Evolutionary conservation across 2,888 invertebrate species (phyloP), one percentile per base, ranked within the genome.

Genomic region (Lysandra coridon): DNA sequence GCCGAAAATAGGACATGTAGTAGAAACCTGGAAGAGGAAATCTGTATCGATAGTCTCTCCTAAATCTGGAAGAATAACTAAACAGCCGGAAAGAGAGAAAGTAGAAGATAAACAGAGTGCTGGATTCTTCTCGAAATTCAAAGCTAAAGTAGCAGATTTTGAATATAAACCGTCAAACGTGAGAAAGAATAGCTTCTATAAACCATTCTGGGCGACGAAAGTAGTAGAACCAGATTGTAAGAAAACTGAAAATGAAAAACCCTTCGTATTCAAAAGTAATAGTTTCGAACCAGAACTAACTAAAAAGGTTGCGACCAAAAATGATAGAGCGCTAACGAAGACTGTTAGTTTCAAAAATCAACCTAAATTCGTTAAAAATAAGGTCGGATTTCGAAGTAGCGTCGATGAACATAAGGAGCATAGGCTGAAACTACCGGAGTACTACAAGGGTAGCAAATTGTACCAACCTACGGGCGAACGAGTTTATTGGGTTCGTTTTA

Each of bases 121-220:
- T 6, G 86, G 88, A 1, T 90, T 91, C 80, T 90, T 92, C 60
- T 83, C 90, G 2, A 88, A 86, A 84, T 89, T 91, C 77, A 90
- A 88, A 81, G 86, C 88, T 0, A 92, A 89, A 86, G 89, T 93
- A 0, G 88, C 92, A 0, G 93, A 93, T 84, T 91, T 85, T 57
- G 87, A 90, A 2, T 92, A 92, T 80, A 88, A 89, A 79, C 89
- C 87, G 79, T 85, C 91, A 0, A 90, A 87, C 81, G 86, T 92
- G 0, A 85, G 92, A 1, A 86, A 85, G 78, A 85, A 90, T 80
- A 91, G 91, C 80, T 86, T 86, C 17, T 91, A 92, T 83, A 91
- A 88, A 84, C 90, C 91, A 0, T 91, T 92, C 83, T 93, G 92
- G 93, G 92, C 92, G 7, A 90, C 89, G 0, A 91, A 87, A 86